Base-by-base conservation (phyloP, 2,113 vertebrate species). In the Stigmatopora nigra region DNA sequence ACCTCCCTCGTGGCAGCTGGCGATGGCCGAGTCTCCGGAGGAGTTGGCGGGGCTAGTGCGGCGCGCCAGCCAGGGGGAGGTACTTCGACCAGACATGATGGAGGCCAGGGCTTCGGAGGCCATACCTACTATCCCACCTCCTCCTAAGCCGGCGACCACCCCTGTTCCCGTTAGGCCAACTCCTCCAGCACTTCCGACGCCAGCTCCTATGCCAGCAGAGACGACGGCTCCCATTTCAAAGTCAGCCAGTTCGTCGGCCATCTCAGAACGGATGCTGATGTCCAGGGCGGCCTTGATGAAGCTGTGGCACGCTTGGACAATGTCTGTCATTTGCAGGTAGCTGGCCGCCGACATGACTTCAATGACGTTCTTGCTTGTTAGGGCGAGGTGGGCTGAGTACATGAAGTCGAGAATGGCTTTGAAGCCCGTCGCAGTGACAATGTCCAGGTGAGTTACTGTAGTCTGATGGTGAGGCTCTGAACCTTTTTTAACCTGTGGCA, bases 391-490 rank as follows among this genome's bases (percentile, higher is more conserved):
- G 0, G 96, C 97, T 0, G 97, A 98, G 55, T 99, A 99, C 96
- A 99, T 98, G 89, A 99, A 99, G 91, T 99, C 97, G 61, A 99
- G 92, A 83, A 99, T 98, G 63, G 94, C 94, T 86, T 96, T 95
- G 79, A 99, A 99, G 79, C 96, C 96, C 53, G 96, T 95, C 0
- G 97, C 96, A 0, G 97, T 98, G 72, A 98, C 96, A 0, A 98
- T 99, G 86, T 99, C 97, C 75, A 99, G 84, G 73, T 99, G 97
- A 15, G 97, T 99, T 86, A 99, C 93, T 0, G 95, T 97, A 72
- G 95, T 93, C 84, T 93, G 94, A 84, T 94, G 94, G 57, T 86
- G 85, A 72, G 88, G 85, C 68, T 95, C 95, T 0, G 95, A 91
- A 1, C 92, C 89, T 82, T 97, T 98, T 89, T 98, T 97, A 4